Conservation (phyloP, 2,888 invertebrate genomes). For the Cataglyphis livida region DNA sequence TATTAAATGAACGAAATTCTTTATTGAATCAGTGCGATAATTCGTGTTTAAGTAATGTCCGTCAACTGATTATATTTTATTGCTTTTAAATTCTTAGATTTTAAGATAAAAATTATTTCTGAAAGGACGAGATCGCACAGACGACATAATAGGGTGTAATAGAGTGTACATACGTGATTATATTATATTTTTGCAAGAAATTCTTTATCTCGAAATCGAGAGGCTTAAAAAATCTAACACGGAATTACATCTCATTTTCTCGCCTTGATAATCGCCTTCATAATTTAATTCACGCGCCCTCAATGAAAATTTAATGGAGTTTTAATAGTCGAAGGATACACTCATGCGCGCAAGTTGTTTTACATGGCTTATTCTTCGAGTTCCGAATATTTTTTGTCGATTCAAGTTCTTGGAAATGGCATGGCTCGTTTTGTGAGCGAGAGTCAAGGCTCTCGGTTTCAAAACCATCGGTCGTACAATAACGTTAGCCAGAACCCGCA, state of each 20-base stretch:
- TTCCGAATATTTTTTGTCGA: background rate
- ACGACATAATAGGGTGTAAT: background rate
- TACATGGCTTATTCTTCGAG: background rate
- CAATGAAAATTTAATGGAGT: background rate
- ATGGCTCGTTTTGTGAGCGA: slow-evolving; percentile 60
- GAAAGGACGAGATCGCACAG: background rate
- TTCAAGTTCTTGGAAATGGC: background rate
- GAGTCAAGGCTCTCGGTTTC: slow-evolving; percentile 71
- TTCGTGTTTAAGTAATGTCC: background rate
- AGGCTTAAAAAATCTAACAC: background rate
- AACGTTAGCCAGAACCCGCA: slow-evolving; percentile 15
- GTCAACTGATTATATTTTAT: background rate
- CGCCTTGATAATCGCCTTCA: background rate
- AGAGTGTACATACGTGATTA: background rate
- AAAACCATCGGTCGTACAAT: slow-evolving; percentile 48
- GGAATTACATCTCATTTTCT: background rate
- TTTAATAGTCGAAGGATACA: background rate
- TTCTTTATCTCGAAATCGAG: slow-evolving; percentile 1
- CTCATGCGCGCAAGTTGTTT: background rate
- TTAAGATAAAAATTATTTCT: background rate
- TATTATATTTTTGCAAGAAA: background rate
- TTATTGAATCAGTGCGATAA: background rate
- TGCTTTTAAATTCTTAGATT: background rate
- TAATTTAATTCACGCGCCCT: background rate
- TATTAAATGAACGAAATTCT: background rate